A percentile compares a stretch with the other conserved stretches of the same genome.
Conservation (phyloP, 2,797 vertebrate genomes). For the Bovichtus variegatus region DNA sequence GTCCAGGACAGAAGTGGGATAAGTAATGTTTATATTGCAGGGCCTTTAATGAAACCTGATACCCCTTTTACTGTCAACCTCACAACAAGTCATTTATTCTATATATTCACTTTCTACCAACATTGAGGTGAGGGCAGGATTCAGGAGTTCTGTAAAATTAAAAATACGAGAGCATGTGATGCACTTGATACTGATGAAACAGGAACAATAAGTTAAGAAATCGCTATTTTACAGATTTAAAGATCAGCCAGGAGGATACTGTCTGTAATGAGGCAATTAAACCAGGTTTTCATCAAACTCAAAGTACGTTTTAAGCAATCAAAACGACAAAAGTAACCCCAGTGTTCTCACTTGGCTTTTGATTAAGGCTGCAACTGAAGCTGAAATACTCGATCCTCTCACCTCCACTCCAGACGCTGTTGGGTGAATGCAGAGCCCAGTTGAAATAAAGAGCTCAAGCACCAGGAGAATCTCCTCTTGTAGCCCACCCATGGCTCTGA, state of each 20-base stretch:
- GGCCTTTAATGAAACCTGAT: constrained; percentile 65
- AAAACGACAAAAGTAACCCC: constrained; percentile 8
- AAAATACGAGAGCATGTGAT: constrained; percentile 7
- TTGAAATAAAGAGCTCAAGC: constrained; percentile 71
- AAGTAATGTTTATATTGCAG: constrained; percentile 61
- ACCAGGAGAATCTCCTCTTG: constrained; percentile 63
- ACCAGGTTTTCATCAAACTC: constrained; percentile 5
- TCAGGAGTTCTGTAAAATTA: constrained; percentile 8
- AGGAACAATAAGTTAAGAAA: neutral
- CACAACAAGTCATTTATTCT: constrained; percentile 30
- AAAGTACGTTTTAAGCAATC: constrained; percentile 7
- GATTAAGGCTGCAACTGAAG: constrained; percentile 25
- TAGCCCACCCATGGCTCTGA: constrained; percentile 71
- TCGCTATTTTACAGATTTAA: constrained; percentile 10
- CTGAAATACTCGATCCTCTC: constrained; percentile 44
- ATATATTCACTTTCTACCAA: constrained; percentile 20
- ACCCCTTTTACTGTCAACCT: constrained; percentile 53
- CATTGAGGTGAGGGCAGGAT: constrained; percentile 1
- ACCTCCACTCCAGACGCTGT: constrained; percentile 44
- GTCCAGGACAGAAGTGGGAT: constrained; percentile 43
- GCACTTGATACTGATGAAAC: neutral
- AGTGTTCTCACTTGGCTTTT: constrained; percentile 36
- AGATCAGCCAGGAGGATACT: constrained; percentile 20
- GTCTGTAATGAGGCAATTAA: neutral
- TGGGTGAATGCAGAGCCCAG: constrained; percentile 45